Percentiles rank a stretch among this genome's conserved stretches.
Conservation (phyloP, 2,113 vertebrate species). For the Crotalus helleri region DNA sequence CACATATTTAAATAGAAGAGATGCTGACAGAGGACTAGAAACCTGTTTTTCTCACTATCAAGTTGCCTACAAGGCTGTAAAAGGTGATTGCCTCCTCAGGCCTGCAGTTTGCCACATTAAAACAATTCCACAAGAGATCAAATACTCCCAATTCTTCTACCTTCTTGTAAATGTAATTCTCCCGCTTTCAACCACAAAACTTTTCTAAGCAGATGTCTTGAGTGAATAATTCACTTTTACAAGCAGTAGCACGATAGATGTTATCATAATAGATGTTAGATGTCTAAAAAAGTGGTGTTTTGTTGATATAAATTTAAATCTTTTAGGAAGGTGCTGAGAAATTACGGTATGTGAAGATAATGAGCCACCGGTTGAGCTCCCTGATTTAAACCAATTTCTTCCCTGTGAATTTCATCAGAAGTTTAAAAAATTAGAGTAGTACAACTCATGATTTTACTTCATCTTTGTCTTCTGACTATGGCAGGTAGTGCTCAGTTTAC, state of each 20-base stretch:
- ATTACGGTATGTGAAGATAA: not conserved
- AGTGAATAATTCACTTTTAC: not conserved
- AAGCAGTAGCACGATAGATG: not conserved
- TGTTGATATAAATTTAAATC: not conserved
- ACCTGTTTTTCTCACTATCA: not conserved
- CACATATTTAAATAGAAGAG: not conserved
- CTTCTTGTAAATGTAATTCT: not conserved
- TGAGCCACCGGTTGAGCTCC: not conserved
- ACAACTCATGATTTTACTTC: not conserved
- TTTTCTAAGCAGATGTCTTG: not conserved
- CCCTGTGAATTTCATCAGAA: not conserved
- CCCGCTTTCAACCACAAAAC: not conserved
- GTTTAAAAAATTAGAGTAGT: not conserved
- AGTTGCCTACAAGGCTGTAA: not conserved
- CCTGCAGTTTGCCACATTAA: not conserved
- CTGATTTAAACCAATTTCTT: not conserved
- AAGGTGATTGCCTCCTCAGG: not conserved
- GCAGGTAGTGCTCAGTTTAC: not conserved
- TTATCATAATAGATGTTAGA: not conserved
- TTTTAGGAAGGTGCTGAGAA: not conserved
- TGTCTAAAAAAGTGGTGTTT: not conserved
- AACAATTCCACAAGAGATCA: not conserved
- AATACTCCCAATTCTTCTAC: not conserved
- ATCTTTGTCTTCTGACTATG: not conserved
- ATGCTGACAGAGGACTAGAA: not conserved